A percentile compares a stretch with the other conserved stretches of the same genome.
phyloP scores from a whole-genome alignment of 2,797 vertebrate genomes.

The Prunella strophiata region DNA sequence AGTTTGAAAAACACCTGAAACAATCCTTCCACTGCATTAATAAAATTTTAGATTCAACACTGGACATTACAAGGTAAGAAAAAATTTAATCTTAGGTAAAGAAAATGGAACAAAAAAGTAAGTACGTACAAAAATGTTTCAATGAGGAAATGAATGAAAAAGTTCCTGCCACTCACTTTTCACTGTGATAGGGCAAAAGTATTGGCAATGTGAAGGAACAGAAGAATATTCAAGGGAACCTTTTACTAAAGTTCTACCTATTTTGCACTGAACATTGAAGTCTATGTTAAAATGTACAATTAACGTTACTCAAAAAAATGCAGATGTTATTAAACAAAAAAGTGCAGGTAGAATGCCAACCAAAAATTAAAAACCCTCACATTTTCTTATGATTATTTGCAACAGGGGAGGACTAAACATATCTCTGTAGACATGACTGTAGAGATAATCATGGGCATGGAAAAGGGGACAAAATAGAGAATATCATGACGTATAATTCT shows the following conservation, averaged over 20 bases:
- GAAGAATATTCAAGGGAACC: background rate
- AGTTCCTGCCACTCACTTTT: background rate
- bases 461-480: background rate
- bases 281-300: background rate
- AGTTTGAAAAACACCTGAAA: background rate
- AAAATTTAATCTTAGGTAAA: background rate
- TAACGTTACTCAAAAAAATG: background rate
- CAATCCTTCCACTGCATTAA: background rate
- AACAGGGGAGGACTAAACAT: background rate
- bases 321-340: background rate
- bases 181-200: background rate
- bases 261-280: background rate
- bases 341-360: background rate
- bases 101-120: background rate
- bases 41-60: background rate
- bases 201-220: background rate
- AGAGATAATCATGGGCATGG: background rate
- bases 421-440: background rate
- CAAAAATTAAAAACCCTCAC: background rate
- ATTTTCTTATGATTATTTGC: background rate
- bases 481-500: background rate
- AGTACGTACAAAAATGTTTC: background rate
- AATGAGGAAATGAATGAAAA: background rate
- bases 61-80: background rate
- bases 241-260: background rate